Base-by-base conservation (phyloP, 2,113 vertebrate species). In the Grus americana region DNA sequence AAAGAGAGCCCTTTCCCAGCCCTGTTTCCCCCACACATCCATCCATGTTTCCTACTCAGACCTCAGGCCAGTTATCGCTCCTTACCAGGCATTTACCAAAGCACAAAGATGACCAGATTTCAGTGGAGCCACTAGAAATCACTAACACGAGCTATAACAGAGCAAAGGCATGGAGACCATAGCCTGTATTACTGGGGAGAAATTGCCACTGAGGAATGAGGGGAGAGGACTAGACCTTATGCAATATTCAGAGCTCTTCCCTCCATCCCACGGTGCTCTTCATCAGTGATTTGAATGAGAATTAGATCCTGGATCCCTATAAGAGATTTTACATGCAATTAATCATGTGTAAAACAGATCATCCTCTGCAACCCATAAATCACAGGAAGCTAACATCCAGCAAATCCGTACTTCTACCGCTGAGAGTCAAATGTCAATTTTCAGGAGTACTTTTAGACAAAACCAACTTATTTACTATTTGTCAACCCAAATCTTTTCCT, bases 11-110 rank as follows among this genome's bases (percentile, higher is more conserved):
- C 27, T 75, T 57, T 62, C 32, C 27, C 80, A 79, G 50, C 32
- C 27, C 12, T 0, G 0, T 47, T 91, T 68, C 8, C 11, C 46
- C 13, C 15, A 72, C 12, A 22, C 1, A 1, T 23, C 6, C 20
- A 40, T 8, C 12, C 0, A 0, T 18, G 15, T 67, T 68, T 46
- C 32, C 15, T 66, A 4, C 29, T 73, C 40, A 79, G 57, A 22
- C 6, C 5, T 3, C 20, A 20, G 13, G 12, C 5, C 19, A 34
- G 32, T 36, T 71, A 20, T 5, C 61, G 18, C n/a, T 58, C 86
- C 47, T 75, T 38, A 22, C 20, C 59, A 44, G 50, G 46, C 24
- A 54, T 16, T 62, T 50, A 30, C 5, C 38, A n/a, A 36, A 70
- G 61, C n/a, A 52, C 44, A 49, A 47, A 54, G 21, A 38, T 4